Conservation (phyloP, 2,113 vertebrate genomes). For the Eudyptes chrysolophus region DNA sequence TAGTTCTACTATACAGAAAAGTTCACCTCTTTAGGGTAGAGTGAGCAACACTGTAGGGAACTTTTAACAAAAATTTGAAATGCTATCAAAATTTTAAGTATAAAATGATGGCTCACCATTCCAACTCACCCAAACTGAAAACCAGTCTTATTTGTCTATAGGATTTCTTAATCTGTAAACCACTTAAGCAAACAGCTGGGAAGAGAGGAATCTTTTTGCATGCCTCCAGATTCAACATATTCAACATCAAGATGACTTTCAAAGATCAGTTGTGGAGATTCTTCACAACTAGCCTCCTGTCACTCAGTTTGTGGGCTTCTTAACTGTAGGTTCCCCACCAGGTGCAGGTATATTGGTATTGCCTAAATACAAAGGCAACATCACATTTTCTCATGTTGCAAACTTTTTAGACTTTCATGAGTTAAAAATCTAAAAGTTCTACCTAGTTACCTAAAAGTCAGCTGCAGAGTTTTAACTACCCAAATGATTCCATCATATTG, state of each 20-base stretch:
- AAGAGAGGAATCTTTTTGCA: neutral
- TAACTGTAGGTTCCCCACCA: neutral
- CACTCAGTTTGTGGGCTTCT: neutral
- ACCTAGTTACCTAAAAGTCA: neutral
- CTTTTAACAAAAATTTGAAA: neutral
- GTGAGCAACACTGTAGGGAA: neutral
- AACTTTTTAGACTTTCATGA: neutral
- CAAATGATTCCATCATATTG: neutral
- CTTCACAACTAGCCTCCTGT: neutral
- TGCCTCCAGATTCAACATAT: neutral
- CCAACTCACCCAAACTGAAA: neutral
- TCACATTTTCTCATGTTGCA: neutral
- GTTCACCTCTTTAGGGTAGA: neutral
- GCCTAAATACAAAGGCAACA: neutral
- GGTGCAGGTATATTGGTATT: neutral
- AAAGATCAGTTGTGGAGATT: neutral
- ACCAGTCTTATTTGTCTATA: neutral
- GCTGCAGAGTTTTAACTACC: neutral
- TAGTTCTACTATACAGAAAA: neutral
- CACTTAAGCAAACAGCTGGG: neutral
- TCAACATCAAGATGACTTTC: neutral
- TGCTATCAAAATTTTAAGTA: neutral
- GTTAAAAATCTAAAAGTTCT: neutral
- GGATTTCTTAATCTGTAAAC: neutral
- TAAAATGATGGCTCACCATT: neutral